These are phyloP conservation scores for Nemopilema nomurai DNA, from an alignment of 30 jellyfish, hydroid and myxozoan genomes.

Conservation along the genomic window DNA sequence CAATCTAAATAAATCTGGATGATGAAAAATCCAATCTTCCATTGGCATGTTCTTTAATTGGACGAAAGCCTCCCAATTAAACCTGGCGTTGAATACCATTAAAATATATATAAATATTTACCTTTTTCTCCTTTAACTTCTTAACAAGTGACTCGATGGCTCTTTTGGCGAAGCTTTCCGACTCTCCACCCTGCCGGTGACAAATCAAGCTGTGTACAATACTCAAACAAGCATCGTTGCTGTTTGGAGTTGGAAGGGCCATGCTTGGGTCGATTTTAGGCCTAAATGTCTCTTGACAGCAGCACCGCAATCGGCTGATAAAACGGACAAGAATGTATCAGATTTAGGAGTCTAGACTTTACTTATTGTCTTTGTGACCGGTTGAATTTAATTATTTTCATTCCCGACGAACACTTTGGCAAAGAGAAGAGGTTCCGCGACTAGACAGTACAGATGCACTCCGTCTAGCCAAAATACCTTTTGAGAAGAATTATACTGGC, in stretches of 20 bases:
- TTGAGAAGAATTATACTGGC: slow-evolving; percentile 17
- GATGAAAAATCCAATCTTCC: too few species aligned
- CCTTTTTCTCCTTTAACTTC: slow-evolving; percentile 92
- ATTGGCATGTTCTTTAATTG: too few species aligned
- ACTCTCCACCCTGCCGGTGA: slow-evolving; percentile 97
- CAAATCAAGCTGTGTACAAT: slow-evolving; percentile 96
- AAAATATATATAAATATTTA: background rate
- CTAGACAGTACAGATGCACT: background rate
- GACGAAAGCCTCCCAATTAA: too few species aligned
- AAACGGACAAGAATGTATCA: background rate
- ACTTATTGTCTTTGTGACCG: slow-evolving; percentile 6
- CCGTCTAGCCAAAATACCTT: slow-evolving; percentile 48
- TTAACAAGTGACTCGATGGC: slow-evolving; percentile 95
- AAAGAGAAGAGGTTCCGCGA: slow-evolving; percentile 4
- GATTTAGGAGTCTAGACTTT: slow-evolving; percentile 5
- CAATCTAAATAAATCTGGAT: too few species aligned
- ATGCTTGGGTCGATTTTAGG: slow-evolving; percentile 29
- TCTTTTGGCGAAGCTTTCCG: slow-evolving; percentile 94
- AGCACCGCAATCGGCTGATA: background rate
- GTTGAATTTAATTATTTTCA: slow-evolving; percentile 10
- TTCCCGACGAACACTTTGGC: slow-evolving; percentile 26
- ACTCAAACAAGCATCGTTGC: slow-evolving; percentile 95
- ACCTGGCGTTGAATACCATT: background rate
- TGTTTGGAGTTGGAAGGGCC: slow-evolving; percentile 84
- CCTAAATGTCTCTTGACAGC: slow-evolving; percentile 1